phyloP scores from a whole-genome alignment of 2,113 vertebrate species.

The Kobus ellipsiprymnus region DNA sequence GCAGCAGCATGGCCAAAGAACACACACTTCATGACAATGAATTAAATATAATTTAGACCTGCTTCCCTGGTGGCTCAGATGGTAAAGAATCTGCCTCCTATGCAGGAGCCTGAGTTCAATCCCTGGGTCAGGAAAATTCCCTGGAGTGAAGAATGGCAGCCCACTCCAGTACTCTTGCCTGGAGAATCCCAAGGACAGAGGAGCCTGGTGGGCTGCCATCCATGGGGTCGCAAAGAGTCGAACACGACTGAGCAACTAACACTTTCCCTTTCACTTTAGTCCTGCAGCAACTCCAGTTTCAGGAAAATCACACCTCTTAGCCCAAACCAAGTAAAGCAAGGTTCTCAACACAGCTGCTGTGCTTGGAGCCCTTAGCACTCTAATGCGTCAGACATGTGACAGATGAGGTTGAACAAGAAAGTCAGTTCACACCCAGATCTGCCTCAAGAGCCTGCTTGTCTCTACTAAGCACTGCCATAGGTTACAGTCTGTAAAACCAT shows the following conservation, averaged over 20 bases:
- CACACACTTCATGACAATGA: not conserved
- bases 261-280: not conserved
- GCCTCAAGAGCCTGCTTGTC: not conserved
- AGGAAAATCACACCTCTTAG: not conserved
- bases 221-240: not conserved
- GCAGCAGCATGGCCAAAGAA: not conserved
- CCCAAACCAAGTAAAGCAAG: not conserved
- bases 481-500: not conserved
- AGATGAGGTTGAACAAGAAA: not conserved
- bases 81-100: not conserved
- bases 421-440: not conserved
- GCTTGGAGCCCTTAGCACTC: not conserved
- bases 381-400: not conserved
- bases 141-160: not conserved
- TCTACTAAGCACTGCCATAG: not conserved
- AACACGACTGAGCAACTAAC: rapidly evolving
- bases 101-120: not conserved
- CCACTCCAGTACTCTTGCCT: not conserved
- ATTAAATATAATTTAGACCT: not conserved
- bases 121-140: not conserved
- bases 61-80: not conserved
- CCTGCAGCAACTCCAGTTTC: not conserved
- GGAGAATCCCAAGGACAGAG: not conserved
- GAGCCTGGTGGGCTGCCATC: not conserved
- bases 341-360: not conserved